phyloP scores from a whole-genome alignment of 2,888 invertebrate genomes.

The Hydropsyche betteni region DNA sequence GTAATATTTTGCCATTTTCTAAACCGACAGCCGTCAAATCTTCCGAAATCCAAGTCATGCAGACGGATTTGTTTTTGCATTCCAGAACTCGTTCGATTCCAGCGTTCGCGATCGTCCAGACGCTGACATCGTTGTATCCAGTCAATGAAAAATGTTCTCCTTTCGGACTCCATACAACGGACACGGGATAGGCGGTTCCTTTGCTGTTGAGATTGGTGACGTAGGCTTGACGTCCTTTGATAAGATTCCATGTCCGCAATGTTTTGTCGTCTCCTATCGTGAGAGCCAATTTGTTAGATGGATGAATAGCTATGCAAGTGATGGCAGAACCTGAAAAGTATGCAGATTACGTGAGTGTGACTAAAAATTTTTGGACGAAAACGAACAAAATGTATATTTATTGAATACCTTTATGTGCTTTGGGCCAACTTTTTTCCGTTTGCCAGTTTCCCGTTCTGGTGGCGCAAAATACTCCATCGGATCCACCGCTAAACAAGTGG shows the following conservation, averaged over 20 bases:
- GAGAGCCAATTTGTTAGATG: conserved; percentile 87
- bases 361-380: background rate
- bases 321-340: conserved; percentile 68
- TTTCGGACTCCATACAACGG: conserved; percentile 77
- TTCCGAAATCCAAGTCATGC: conserved; percentile 75
- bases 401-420: conserved; percentile 78
- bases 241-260: conserved; percentile 91
- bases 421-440: conserved; percentile 81
- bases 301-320: conserved; percentile 82
- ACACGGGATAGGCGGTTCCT: conserved; percentile 64
- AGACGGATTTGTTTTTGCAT: conserved; percentile 75
- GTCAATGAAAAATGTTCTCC: conserved; percentile 81
- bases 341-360: too few relatives aligned
- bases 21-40: conserved; percentile 74
- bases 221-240: conserved; percentile 91
- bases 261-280: conserved; percentile 86
- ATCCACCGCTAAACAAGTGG: conserved; percentile 84
- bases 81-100: conserved; percentile 74
- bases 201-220: conserved; percentile 84
- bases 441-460: conserved; percentile 88
- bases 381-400: conserved; percentile 53
- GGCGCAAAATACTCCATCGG: conserved; percentile 85
- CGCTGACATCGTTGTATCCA: conserved; percentile 76
- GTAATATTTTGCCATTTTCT: conserved; percentile 76
- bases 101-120: conserved; percentile 84